Evolutionary conservation across 2,113 vertebrate genomes (phyloP), one percentile per base, ranked within the genome.

Genomic region (Phaetusa simplex): DNA sequence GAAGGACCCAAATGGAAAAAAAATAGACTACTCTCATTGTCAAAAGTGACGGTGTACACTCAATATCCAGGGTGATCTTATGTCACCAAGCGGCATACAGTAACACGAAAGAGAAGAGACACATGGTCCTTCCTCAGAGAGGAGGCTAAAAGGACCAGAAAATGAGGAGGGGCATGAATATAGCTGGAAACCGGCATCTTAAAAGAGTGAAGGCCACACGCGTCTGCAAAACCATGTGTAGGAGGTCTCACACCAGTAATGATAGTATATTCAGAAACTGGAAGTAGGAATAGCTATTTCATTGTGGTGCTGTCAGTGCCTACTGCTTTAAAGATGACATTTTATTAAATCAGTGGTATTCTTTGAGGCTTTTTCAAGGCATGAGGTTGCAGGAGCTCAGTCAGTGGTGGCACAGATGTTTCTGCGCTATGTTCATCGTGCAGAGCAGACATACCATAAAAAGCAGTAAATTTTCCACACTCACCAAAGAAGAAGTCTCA

Each of bases 351-450:
- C 65, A 49, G 4, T 84, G 36, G 40, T 20, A 50, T 52, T n/a
- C 40, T 56, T 40, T 16, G 34, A 52, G 43, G 30, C 32, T 42
- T 85, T 85, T 69, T 89, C 66, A 72, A 15, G 45, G 27, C 27
- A 14, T 14, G 24, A 73, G 20, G n/a, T 61, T 58, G 36, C 61
- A 85, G 49, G 70, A 93, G 43, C 36, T 69, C 77, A 36, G 26
- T n/a, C 40, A 17, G 30, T 26, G 36, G 21, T 38, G 38, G 30
- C 26, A 21, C 9, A 20, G 58, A 20, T n/a, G 24, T 82, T 86
- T 59, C 56, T 76, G n/a, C 0, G 0, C 65, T 64, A 4, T 0
- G 0, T 80, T 45, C n/a, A 20, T 53, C 1, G 0, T 11, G 34
- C 27, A 32, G 36, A 64, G 24, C 30, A 14, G 29, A 42, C 2